Base-by-base conservation (phyloP, 1,140 invertebrate species). In the Apis dorsata region DNA sequence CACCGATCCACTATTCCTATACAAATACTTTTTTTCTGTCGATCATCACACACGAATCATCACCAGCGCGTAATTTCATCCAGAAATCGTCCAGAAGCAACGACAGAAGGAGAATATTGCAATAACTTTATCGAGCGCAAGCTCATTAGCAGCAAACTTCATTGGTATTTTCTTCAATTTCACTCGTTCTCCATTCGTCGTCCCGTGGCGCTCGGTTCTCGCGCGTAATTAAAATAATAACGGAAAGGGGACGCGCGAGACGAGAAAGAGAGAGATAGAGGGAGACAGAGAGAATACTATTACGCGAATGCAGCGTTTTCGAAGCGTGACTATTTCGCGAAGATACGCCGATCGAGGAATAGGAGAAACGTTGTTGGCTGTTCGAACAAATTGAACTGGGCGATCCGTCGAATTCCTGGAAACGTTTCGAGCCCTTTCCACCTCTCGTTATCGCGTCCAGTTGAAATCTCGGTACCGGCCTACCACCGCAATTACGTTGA, bases 351-450 rank as follows among this genome's bases (percentile, higher is more conserved):
- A 81, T 81, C 57, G 79, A 75, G 57, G 53, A 51, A 28, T 15
- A 34, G 79, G 17, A 24, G 59, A 66, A 51, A 53, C 28, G 72
- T 75, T 81, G 71, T 81, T 75, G 71, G 51, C n/a, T 49, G 51
- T 24, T 62, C 82, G 85, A 86, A 88, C 84, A 88, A 88, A 88
- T 88, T 84, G 86, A 81, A 79, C 76, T 57, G 34, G 34, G 75
- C 84, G 79, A 66, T 28, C 75, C 24, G 57, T 65, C 84, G 81
- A 76, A 79, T 86, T 86, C 57, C 68, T 72, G 74, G 15, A 69
- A 84, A 79, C 57, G 66, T 79, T 79, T 81, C 76, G 51, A 66
- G 71, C 2, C 59, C 83, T 68, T 73, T 57, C 82, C 75, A 55
- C 70, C 34, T 53, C 74, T 74, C 74, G 76, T 83, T 79, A 79